phyloP scores from a whole-genome alignment of 2,113 vertebrate species.

The Paratilapia polleni region DNA sequence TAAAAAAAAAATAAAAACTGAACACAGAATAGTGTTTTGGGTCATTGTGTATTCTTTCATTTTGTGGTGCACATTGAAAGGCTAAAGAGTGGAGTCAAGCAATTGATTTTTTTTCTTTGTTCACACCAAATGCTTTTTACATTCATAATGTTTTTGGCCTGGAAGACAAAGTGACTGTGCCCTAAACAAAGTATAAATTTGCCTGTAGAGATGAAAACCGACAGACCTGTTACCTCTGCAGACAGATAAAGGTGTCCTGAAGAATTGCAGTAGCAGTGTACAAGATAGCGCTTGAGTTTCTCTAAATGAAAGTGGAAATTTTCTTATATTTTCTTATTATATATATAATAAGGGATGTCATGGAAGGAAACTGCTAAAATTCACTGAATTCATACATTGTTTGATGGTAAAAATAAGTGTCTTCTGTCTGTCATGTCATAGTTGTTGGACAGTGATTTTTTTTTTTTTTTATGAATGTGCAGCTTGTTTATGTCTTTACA shows the following conservation, averaged over 20 bases:
- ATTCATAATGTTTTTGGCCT: slow-evolving; percentile 28
- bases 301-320: not conserved
- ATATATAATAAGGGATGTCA: not conserved
- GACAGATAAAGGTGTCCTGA: slow-evolving; percentile 1
- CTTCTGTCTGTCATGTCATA: not conserved
- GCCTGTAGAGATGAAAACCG: not conserved
- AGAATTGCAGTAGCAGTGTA: not conserved
- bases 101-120: slow-evolving; percentile 45
- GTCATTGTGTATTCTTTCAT: slow-evolving; percentile 1
- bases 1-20: not conserved
- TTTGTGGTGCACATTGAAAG: not conserved
- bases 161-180: slow-evolving; percentile 13
- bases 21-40: slow-evolving; percentile 1
- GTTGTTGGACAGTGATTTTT: not conserved
- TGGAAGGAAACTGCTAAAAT: not conserved
- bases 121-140: slow-evolving; percentile 45
- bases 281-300: not conserved
- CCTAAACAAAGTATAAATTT: not conserved
- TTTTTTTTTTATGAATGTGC: not conserved
- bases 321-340: too few species aligned
- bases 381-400: not conserved
- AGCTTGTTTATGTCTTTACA: not conserved
- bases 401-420: not conserved
- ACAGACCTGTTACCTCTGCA: not conserved
- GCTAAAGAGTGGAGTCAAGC: not conserved